These are phyloP conservation scores for Caracal caracal DNA, from an alignment of 2,113 vertebrate species.

Conservation along the genomic window DNA sequence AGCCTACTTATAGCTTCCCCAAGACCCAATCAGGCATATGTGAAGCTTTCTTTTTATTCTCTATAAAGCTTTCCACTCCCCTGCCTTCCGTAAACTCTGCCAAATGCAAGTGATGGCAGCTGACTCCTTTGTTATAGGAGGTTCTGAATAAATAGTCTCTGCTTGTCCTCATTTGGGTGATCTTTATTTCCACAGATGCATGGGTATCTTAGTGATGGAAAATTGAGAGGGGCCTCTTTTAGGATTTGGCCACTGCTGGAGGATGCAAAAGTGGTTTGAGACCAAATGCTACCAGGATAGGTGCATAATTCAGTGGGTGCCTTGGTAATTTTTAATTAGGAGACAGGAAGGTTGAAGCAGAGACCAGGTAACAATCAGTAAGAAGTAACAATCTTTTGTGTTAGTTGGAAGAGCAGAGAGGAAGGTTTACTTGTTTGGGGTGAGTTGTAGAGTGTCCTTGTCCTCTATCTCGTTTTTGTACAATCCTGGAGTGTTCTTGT, in stretches of 20 bases:
- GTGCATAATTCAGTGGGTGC: not conserved
- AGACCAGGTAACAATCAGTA: not conserved
- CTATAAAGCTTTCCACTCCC: not conserved
- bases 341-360: not conserved
- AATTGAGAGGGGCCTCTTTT: not conserved
- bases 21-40: not conserved
- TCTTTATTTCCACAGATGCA: not conserved
- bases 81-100: not conserved
- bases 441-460: not conserved
- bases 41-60: not conserved
- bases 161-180: not conserved
- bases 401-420: not conserved
- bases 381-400: not conserved
- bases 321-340: not conserved
- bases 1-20: no score
- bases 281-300: not conserved
- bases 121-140: no score
- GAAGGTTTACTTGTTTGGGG: not conserved
- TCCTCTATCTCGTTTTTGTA: not conserved
- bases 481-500: no score
- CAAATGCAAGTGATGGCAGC: not conserved
- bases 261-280: not conserved
- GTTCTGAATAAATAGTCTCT: not conserved
- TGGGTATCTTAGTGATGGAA: not conserved
- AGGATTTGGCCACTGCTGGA: not conserved